Base-by-base conservation (phyloP, 2,113 vertebrate species). In the Podarcis raffonei region DNA sequence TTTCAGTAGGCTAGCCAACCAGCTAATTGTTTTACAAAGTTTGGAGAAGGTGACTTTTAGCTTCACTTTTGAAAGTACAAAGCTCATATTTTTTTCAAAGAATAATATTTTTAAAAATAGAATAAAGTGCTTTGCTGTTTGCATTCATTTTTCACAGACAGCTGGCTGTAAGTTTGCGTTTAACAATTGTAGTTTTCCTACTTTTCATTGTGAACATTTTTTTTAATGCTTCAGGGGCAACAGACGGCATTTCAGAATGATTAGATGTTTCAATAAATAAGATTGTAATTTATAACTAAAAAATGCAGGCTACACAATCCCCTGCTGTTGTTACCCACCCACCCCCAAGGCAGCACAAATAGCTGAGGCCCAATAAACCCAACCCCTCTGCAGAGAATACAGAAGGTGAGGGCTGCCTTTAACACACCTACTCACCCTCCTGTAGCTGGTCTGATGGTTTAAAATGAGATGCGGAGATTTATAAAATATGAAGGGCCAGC, bases 11-110 rank as follows among this genome's bases (percentile, higher is more conserved):
- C 39, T 81, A 85, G 37, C 57, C 83, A 75, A 80, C 66, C 75
- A 62, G 35, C 83, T 85, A 89, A 80, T 85, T 85, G 35, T 75
- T 79, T 86, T 35, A 57, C n/a, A 77, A 71, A 78, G 42, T 87
- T 83, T 86, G 7, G 35, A 59, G 53, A 68, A 81, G 32, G 68
- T 81, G 68, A 80, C 59, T 81, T 89, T 72, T 68, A 62, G 32
- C 12, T 59, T 72, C 37, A 62, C 35, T 89, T 85, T 74, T 72
- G 37, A 12, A 65, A 74, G 74, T 57, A 74, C 4, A 6, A 2
- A 23, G 22, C 27, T 23, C 2, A 68, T 62, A 0, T 42, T 42
- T 42, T 42, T 42, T 42, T 8, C 42, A 42, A 53, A 53, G 48
- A 53, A 53, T 53, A 53, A 53, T 53, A 53, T 53, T 53, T 48